Base-by-base conservation (phyloP, 2,797 vertebrate species). In the Lutjanus campechanus region DNA sequence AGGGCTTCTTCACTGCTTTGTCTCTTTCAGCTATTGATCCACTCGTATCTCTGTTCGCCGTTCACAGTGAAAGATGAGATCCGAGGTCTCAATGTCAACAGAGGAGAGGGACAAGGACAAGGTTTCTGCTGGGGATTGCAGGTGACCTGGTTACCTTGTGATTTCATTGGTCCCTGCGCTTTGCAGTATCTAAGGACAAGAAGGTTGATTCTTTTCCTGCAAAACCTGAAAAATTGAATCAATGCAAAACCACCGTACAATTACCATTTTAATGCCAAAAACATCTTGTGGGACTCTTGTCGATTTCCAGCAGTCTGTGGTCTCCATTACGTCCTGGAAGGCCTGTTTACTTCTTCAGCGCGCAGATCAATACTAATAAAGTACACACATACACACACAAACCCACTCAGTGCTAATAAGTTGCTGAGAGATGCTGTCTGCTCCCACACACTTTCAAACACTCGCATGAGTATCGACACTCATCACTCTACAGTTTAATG, bases 361-460 rank as follows among this genome's bases (percentile, higher is more conserved):
- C 44, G 16, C 20, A 29, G 78, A 87, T 89, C 86, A 54, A 89
- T 90, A 88, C 73, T 80, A 88, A 88, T 89, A 81, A 89, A 86
- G 63, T 77, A 44, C 73, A 76, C 55, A 68, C 58, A 67, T 13
- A 64, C 74, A 59, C 75, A 59, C 75, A 73, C 71, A 69, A 73
- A 80, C 78, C 41, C 44, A 69, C 77, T 88, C 83, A n/a, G 56
- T 56, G 79, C 73, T 82, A 84, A 90, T 85, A 82, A 80, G 89
- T 66, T 83, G 76, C 72, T 56, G 81, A 87, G 77, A 84, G 68
- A 65, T 60, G 71, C 76, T 63, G 75, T 82, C 80, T 4, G 15
- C 83, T 68, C 67, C 60, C 75, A 62, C 85, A 79, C 79, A 74
- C 62, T 55, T 44, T 59, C 16, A 60, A 69, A 81, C 76, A 56